Evolutionary conservation across 2,113 vertebrate species (phyloP).

Genomic region (Eira barbara): DNA sequence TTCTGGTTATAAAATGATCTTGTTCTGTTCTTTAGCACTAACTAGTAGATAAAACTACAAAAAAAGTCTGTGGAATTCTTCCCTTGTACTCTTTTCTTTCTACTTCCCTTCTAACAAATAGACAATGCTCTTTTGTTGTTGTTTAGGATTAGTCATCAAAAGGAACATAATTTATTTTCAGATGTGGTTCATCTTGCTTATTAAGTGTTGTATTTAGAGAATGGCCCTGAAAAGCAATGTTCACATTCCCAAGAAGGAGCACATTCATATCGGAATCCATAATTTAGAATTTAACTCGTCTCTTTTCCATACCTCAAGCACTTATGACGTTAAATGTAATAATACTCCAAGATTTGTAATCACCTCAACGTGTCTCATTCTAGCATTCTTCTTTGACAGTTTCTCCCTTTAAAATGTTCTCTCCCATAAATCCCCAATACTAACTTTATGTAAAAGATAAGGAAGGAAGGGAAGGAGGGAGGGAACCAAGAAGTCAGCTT

Average conservation of each 20-base stretch:
- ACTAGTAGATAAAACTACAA: not conserved
- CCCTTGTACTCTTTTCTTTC: not conserved
- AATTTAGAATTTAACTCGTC: not conserved
- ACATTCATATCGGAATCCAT: not conserved
- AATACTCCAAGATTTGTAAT: not conserved
- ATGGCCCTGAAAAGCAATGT: not conserved
- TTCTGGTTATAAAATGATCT: not conserved
- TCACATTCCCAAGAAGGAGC: not conserved
- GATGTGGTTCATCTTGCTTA: not conserved
- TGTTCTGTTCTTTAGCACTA: not conserved
- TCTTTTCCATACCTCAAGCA: not conserved
- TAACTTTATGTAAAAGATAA: not conserved
- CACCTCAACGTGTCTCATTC: not conserved
- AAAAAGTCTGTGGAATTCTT: not conserved
- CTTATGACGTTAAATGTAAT: not conserved
- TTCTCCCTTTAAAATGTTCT: conserved; percentile 17
- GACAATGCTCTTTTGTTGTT: not conserved
- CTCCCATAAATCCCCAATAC: not conserved
- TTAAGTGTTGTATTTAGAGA: not conserved
- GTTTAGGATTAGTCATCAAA: conserved; percentile 4
- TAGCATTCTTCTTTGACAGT: not conserved
- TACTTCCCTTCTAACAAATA: not conserved
- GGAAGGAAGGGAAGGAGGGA: not conserved
- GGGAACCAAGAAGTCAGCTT: not conserved
- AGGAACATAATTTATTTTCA: not conserved